Conservation (phyloP, 1,140 invertebrate genomes). For the Drosophila busckii region DNA sequence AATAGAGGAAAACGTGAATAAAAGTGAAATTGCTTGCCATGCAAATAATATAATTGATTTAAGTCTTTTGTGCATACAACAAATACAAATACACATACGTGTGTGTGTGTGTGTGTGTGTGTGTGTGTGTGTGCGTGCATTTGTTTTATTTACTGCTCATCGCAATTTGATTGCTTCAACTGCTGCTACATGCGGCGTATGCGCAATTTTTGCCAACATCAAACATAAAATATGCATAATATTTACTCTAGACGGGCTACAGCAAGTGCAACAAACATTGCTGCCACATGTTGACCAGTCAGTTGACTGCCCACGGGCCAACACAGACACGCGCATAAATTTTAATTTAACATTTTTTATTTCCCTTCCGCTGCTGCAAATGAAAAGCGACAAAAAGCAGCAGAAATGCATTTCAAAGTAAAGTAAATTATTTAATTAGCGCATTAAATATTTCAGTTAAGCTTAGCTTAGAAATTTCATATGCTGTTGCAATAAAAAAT, state of each 20-base stretch:
- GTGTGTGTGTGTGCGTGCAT: constrained; percentile 13
- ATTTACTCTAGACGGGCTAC: constrained; percentile 20
- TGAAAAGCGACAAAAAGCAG: neutral
- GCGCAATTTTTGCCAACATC: constrained; percentile 29
- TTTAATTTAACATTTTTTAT: constrained; percentile 16
- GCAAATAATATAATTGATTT: constrained; percentile 46
- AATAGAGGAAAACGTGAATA: constrained; percentile 53
- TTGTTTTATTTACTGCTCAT: constrained; percentile 40
- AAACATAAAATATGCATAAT: constrained; percentile 14
- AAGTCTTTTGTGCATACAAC: too few species aligned
- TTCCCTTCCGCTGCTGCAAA: neutral
- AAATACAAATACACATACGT: neutral
- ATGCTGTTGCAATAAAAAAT: too few species aligned
- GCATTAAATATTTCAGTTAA: too few species aligned
- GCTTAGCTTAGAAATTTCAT: too few species aligned
- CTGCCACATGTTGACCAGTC: constrained; percentile 13
- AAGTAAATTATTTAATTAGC: constrained; percentile 73
- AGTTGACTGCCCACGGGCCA: constrained; percentile 14
- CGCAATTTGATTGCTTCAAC: constrained; percentile 27
- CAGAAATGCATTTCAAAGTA: constrained; percentile 21
- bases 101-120: neutral
- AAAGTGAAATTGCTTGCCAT: constrained; percentile 20
- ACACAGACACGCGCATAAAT: too few species aligned
- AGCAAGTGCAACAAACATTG: neutral
- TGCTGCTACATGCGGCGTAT: constrained; percentile 27